A percentile compares a stretch with the other conserved stretches of the same genome.
Conservation (phyloP, 1,140 invertebrate species). For the Drosophila littoralis region DNA sequence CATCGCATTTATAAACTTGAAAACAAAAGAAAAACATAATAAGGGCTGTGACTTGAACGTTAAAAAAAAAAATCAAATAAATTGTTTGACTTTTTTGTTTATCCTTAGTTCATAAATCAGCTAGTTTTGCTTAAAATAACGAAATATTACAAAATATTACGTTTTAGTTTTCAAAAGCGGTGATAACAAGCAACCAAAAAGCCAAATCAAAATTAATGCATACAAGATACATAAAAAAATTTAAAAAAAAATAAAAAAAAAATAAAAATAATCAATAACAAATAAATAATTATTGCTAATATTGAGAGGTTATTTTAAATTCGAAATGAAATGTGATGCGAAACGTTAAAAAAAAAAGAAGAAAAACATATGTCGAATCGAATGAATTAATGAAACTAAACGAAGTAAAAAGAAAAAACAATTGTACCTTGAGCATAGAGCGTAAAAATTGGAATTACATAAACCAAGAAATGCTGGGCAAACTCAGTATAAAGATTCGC, state of each 20-base stretch:
- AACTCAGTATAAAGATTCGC: slow-evolving; percentile 47
- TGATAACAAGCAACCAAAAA: slow-evolving; percentile 74
- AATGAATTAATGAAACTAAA: slow-evolving; percentile 52
- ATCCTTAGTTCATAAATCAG: slow-evolving; percentile 15
- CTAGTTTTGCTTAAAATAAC: slow-evolving; percentile 36
- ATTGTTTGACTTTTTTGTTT: slow-evolving; percentile 40
- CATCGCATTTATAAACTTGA: slow-evolving; percentile 35
- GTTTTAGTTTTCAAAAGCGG: slow-evolving; percentile 60
- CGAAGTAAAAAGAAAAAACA: slow-evolving; percentile 52
- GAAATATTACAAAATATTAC: slow-evolving; percentile 2
- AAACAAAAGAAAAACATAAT: slow-evolving; percentile 62
- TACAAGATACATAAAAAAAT: slow-evolving; percentile 41
- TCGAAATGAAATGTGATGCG: slow-evolving; percentile 76
- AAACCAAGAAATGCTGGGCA: slow-evolving; percentile 54
- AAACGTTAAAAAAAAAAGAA: slow-evolving; percentile 45
- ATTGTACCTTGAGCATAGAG: slow-evolving; percentile 77
- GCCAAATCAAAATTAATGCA: slow-evolving; percentile 79
- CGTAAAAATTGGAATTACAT: slow-evolving; percentile 69
- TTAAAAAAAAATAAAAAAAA: slow-evolving; percentile 13
- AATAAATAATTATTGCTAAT: slow-evolving; percentile 51
- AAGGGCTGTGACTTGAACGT: slow-evolving; percentile 79
- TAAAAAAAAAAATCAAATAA: slow-evolving; percentile 77
- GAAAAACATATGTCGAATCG: slow-evolving; percentile 59
- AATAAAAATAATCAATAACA: slow-evolving; percentile 52
- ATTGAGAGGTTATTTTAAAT: slow-evolving; percentile 64